Conservation (phyloP, 2,113 vertebrate species). For the Petroica traversi region DNA sequence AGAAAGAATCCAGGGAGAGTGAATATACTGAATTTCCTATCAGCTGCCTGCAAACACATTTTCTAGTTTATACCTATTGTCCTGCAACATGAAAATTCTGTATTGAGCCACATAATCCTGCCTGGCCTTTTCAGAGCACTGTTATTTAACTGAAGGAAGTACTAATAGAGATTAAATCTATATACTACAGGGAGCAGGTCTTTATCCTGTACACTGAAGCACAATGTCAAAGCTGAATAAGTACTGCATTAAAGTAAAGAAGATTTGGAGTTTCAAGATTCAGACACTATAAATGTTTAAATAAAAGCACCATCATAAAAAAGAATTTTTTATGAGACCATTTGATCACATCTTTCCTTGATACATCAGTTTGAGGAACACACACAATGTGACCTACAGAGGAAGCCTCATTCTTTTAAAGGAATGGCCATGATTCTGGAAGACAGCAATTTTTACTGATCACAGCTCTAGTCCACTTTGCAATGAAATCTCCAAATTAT, state of each 20-base stretch:
- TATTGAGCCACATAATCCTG: background rate
- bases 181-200: background rate
- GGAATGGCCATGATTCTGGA: background rate
- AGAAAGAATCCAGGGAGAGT: background rate
- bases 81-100: background rate
- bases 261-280: background rate
- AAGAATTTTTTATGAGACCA: background rate
- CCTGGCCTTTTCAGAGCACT: background rate
- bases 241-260: background rate
- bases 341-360: background rate
- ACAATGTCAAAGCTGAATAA: slow-evolving; percentile 8
- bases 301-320: background rate
- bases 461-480: background rate
- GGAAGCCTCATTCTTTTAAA: background rate
- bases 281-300: background rate
- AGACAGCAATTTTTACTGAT: background rate
- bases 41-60: background rate
- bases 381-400: background rate
- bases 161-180: background rate
- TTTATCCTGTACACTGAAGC: background rate
- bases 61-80: background rate
- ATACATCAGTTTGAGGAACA: background rate
- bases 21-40: background rate
- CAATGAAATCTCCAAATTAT: background rate
- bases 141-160: background rate